Evolutionary conservation across 2,888 invertebrate genomes (phyloP).

Genomic region (Nebria salina): DNA sequence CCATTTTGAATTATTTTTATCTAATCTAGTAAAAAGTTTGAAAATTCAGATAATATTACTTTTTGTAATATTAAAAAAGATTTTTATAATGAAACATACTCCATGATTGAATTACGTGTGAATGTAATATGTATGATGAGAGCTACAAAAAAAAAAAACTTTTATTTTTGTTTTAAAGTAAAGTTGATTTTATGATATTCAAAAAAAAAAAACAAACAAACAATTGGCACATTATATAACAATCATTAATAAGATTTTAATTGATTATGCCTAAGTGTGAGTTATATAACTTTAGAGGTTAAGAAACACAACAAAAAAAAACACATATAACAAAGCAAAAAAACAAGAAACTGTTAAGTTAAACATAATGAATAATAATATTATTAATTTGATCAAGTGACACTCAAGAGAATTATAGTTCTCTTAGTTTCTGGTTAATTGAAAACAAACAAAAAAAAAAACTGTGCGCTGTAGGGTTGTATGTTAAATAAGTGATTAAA

Average conservation of each 20-base stretch:
- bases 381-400: conserved; percentile 21
- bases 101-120: background rate
- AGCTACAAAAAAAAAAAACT: background rate
- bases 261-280: conserved; percentile 36
- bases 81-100: conserved; percentile 1
- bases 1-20: background rate
- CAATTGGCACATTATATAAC: conserved; percentile 30
- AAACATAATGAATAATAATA: conserved; percentile 10
- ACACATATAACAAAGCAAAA: conserved; percentile 27
- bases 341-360: conserved; percentile 20
- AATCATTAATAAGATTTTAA: conserved; percentile 9
- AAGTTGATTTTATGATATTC: conserved; percentile 36
- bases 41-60: background rate
- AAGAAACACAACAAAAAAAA: conserved; percentile 21
- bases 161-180: background rate
- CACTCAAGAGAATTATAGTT: conserved; percentile 16
- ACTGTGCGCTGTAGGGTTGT: conserved; percentile 45
- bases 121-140: background rate
- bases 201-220: conserved; percentile 10
- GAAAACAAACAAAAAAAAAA: background rate
- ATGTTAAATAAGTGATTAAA: conserved; percentile 47
- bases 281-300: conserved; percentile 30
- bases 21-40: background rate
- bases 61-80: background rate
- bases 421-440: conserved; percentile 18